Evolutionary conservation across 2,888 invertebrate genomes (phyloP), one percentile per base, ranked within the genome.

Genomic region (Xestia rhomboidea): DNA sequence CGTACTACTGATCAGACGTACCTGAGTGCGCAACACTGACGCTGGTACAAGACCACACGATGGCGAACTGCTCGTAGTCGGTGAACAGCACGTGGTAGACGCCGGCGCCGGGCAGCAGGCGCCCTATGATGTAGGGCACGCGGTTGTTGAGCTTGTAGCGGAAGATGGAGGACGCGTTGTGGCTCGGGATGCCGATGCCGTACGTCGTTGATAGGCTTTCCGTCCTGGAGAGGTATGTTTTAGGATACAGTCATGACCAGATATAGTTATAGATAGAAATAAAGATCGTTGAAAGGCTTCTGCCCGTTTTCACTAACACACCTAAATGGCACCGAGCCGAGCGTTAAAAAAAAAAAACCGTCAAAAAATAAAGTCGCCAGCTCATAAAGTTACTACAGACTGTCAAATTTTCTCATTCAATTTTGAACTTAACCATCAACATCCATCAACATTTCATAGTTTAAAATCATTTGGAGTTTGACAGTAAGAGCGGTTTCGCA

Each of bases 21-120:
- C 98, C 98, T 91, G 97, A 95, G 91, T 98, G 97, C 75, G 97
- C 96, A 68, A 98, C 88, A 71, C 97, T 97, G 83, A 98, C 96
- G 92, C 97, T 98, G 34, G 97, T 97, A 89, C 98, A 98, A 7
- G 98, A 98, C 97, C 98, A 98, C 68, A 98, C 90, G 81, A 98
- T 97, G 57, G 98, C 98, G 93, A 97, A 98, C 90, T 97, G 97
- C 0, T 97, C 97, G 93, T 98, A 98, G 93, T 98, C 98, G 0
- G 98, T 98, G 90, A 97, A 97, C 41, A 98, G 96, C 67, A 98
- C 96, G 93, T 97, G 97, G 95, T 98, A 98, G 83, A 97, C 97
- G 0, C 98, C 98, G 15, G 98, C 97, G 67, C 98, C 98, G 15
- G 98, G 98, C 88, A 98, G 93, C 89, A 98, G 95, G 57, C 98